These are phyloP conservation scores for Leucophenga varia DNA, from an alignment of 1,140 invertebrate species.

Conservation along the genomic window DNA sequence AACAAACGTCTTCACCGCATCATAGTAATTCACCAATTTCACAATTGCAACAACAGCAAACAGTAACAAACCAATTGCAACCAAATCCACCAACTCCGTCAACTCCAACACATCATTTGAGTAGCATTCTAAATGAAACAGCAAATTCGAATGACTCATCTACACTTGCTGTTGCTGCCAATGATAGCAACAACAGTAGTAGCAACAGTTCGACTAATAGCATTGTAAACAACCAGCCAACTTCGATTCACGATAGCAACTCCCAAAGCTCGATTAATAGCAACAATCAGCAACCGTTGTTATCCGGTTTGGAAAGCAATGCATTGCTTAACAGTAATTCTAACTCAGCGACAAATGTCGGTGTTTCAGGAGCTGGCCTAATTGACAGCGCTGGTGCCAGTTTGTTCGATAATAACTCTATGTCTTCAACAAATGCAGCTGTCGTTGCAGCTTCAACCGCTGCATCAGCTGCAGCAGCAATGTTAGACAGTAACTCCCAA, in stretches of 20 bases:
- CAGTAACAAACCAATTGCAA: conserved; percentile 3
- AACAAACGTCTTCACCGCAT: conserved; percentile 31
- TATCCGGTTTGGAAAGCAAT: conserved; percentile 30
- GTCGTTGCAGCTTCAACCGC: conserved; percentile 38
- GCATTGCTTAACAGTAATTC: conserved; percentile 37
- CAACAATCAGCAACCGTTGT: conserved; percentile 43
- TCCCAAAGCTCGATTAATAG: conserved; percentile 52
- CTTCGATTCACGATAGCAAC: conserved; percentile 51
- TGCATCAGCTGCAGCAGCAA: conserved; percentile 37
- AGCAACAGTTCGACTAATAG: conserved; percentile 54
- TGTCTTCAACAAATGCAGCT: conserved; percentile 44
- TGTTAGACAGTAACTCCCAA: conserved; percentile 49
- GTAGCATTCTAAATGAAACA: conserved; percentile 49
- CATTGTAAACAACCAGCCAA: conserved; percentile 52
- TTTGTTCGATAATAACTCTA: conserved; percentile 49
- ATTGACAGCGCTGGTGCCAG: conserved; percentile 33
- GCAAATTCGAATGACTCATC: conserved; percentile 53
- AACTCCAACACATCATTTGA: conserved; percentile 46
- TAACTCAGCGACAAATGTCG: conserved; percentile 32
- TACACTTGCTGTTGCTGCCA: conserved; percentile 45
- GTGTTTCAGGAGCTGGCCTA: conserved; percentile 10
- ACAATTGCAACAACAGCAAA: conserved; percentile 19
- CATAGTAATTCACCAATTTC: conserved; percentile 46
- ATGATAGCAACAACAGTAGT: conserved; percentile 52
- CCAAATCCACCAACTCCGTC: conserved; percentile 15